A percentile compares a stretch with the other conserved stretches of the same genome.
These are phyloP conservation scores for Drosophila meridionalis DNA, from an alignment of 2,888 invertebrate species.

Conservation along the genomic window DNA sequence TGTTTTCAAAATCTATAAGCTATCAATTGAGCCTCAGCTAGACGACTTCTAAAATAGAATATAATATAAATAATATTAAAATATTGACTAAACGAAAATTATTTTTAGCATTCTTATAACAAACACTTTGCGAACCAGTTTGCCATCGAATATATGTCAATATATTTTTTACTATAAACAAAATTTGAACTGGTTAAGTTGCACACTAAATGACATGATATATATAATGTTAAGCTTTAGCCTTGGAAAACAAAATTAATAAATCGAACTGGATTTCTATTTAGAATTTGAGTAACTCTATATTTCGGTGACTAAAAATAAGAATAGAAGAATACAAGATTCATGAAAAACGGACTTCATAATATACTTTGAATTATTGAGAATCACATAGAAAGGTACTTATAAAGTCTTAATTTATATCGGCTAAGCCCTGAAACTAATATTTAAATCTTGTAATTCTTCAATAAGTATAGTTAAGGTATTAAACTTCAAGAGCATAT, in stretches of 20 bases:
- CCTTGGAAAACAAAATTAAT: neutral
- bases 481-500: neutral
- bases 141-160: neutral
- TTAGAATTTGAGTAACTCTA: neutral
- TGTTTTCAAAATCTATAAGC: neutral
- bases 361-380: neutral
- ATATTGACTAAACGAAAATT: neutral
- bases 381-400: neutral
- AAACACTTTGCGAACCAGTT: slow-evolving; percentile 3
- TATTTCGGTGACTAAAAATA: neutral
- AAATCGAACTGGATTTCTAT: slow-evolving; percentile 2
- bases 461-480: neutral
- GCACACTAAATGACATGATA: neutral
- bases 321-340: neutral
- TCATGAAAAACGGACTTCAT: neutral
- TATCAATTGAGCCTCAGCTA: neutral
- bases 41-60: neutral
- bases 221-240: neutral
- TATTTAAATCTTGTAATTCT: neutral
- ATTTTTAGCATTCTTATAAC: neutral
- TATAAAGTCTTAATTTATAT: neutral
- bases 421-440: too few species aligned
- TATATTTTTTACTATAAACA: neutral
- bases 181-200: neutral
- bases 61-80: neutral